Evolutionary conservation across 2,113 vertebrate species (phyloP).

Genomic region (Nibea albiflora): DNA sequence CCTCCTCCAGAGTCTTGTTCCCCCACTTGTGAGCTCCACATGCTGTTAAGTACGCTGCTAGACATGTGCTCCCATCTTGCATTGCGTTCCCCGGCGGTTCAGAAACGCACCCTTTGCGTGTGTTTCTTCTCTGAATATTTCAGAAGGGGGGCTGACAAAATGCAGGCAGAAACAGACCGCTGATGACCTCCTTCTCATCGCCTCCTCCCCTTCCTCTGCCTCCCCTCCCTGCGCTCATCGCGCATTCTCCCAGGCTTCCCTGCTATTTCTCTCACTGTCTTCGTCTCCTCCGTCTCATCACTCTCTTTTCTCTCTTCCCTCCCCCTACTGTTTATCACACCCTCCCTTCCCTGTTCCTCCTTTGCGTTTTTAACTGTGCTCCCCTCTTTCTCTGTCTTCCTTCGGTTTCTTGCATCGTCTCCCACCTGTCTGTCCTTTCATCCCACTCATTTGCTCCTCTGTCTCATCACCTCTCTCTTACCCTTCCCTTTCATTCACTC

Average conservation of each 20-base stretch:
- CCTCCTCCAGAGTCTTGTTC: conserved; percentile 43
- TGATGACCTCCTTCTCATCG: conserved; percentile 79
- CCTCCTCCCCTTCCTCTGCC: conserved; percentile 14
- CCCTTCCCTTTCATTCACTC: conserved; percentile 60
- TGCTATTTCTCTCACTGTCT: conserved; percentile 58
- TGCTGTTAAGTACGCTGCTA: conserved; percentile 51
- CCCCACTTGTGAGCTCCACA: conserved; percentile 59
- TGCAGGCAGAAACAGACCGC: conserved; percentile 65
- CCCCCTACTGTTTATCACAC: conserved; percentile 60
- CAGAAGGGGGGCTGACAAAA: conserved; percentile 69
- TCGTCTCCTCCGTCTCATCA: conserved; percentile 56
- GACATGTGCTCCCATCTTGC: conserved; percentile 54
- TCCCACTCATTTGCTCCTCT: conserved; percentile 59
- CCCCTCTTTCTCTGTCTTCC: conserved; percentile 43
- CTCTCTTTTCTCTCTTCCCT: conserved; percentile 46
- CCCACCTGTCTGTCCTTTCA: conserved; percentile 70
- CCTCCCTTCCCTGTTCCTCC: conserved; percentile 41
- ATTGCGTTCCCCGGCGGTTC: conserved; percentile 38
- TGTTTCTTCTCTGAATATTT: conserved; percentile 76
- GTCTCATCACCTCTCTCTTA: conserved; percentile 59
- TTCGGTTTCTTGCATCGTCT: conserved; percentile 49
- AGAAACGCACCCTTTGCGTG: conserved; percentile 43
- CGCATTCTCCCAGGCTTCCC: conserved; percentile 69
- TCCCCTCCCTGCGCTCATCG: conserved; percentile 21
- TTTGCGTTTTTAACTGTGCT: conserved; percentile 38